Evolutionary conservation across 2,113 vertebrate species (phyloP), one percentile per base, ranked within the genome.

Genomic region (Zonotrichia leucophrys): DNA sequence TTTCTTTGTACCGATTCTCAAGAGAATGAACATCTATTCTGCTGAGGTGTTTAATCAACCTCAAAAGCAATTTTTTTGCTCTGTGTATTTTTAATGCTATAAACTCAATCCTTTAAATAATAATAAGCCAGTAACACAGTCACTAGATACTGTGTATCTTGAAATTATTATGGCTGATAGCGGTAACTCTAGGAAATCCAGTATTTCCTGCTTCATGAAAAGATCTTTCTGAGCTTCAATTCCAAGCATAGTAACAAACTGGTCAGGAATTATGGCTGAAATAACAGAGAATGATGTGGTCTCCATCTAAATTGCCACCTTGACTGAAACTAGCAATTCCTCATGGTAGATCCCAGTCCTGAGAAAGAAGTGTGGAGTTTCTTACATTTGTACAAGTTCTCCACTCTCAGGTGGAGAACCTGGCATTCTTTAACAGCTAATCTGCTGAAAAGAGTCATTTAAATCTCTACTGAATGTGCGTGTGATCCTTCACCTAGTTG

Each of bases 41-140:
- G 25, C 44, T 58, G 24, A 72, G n/a, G 20, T 85, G 49, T 87
- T 76, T 95, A 85, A 87, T 86, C 58, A 93, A 87, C 33, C 47
- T 74, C 63, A 88, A 88, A 95, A 88, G 63, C 20, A 68, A 28
- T 92, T 89, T 91, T 73, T 91, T 80, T 85, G 3, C 70, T 89
- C 28, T 83, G 30, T 89, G 35, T 85, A 73, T 41, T 79, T 95
- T 89, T 83, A 73, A 73, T 77, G 39, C 28, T 62, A 56, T 66
- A 92, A 87, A 87, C 20, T 42, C 1, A 1, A n/a, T 59, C 24
- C 23, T 90, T 95, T 86, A 91, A 85, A 67, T 67, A 90, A 78
- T 62, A 74, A 44, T 44, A 85, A 76, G 10, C 42, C n/a, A 58
- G 28, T 53, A 19, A 80, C n/a, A 39, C 41, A 55, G 23, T 53